These are phyloP conservation scores for Tragelaphus buxtoni DNA, from an alignment of 2,113 vertebrate species.

Conservation along the genomic window DNA sequence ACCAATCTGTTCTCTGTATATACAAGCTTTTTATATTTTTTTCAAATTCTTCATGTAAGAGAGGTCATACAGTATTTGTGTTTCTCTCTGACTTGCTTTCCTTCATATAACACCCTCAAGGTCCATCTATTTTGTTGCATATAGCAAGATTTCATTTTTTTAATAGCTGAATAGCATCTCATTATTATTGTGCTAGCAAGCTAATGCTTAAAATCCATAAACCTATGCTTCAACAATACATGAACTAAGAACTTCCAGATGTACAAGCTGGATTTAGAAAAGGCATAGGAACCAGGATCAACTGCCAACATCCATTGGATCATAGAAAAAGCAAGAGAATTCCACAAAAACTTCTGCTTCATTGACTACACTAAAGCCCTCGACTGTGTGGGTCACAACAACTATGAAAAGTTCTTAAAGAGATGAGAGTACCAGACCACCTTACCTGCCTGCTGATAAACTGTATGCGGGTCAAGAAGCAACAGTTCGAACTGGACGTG, in stretches of 20 bases:
- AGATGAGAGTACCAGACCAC: background rate
- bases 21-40: background rate
- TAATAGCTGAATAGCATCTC: background rate
- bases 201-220: background rate
- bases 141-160: background rate
- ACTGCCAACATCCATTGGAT: background rate
- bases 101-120: background rate
- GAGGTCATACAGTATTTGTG: background rate
- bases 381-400: background rate
- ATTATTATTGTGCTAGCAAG: background rate
- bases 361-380: background rate
- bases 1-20: background rate
- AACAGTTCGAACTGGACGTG: background rate
- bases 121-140: background rate
- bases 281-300: background rate
- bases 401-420: background rate
- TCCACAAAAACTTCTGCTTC: background rate
- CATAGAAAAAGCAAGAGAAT: background rate
- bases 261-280: background rate
- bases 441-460: background rate
- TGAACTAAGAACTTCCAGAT: background rate
- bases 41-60: background rate
- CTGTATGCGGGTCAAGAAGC: background rate
- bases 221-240: background rate
- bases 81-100: background rate